Evolutionary conservation across 1,140 invertebrate species (phyloP).

Genomic region (Hirudo medicinalis): DNA sequence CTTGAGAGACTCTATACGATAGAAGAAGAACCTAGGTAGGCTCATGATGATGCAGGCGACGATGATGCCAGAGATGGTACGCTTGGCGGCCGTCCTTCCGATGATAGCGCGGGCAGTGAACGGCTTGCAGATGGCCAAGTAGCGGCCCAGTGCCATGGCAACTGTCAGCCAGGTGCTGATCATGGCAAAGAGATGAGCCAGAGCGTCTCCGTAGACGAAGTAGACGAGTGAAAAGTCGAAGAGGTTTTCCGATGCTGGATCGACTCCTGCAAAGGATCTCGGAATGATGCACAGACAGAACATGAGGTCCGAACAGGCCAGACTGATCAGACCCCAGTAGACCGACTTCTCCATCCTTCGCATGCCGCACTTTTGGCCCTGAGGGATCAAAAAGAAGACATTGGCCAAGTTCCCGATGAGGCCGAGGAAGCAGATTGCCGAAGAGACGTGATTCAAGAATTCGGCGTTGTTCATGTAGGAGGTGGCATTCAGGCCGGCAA

Average conservation of each 20-base stretch:
- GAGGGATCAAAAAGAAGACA: constrained; percentile 12
- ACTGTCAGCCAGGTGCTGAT: constrained; percentile 37
- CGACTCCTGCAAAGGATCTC: background rate
- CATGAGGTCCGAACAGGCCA: constrained; percentile 9
- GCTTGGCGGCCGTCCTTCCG: constrained; percentile 29
- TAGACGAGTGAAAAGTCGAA: constrained; percentile 13
- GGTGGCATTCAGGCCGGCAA: too few species aligned
- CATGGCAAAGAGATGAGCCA: constrained; percentile 35
- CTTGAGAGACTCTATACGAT: constrained; percentile 24
- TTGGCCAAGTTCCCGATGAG: constrained; percentile 13
- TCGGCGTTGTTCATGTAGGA: background rate
- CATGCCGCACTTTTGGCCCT: constrained; percentile 12
- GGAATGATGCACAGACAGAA: constrained; percentile 17
- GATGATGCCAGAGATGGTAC: constrained; percentile 31
- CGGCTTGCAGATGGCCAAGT: constrained; percentile 37
- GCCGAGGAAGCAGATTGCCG: constrained; percentile 11
- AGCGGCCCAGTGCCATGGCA: constrained; percentile 36
- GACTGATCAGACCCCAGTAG: constrained; percentile 11
- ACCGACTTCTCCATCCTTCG: constrained; percentile 14
- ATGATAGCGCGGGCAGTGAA: constrained; percentile 35
- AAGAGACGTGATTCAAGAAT: constrained; percentile 9
- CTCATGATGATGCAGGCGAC: constrained; percentile 29
- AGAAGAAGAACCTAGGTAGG: constrained; percentile 33
- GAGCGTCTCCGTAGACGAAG: constrained; percentile 23
- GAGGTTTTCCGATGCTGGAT: background rate